Evolutionary conservation across 1,140 invertebrate genomes (phyloP), one percentile per base, ranked within the genome.

Genomic region (Heliconius eleuchia): DNA sequence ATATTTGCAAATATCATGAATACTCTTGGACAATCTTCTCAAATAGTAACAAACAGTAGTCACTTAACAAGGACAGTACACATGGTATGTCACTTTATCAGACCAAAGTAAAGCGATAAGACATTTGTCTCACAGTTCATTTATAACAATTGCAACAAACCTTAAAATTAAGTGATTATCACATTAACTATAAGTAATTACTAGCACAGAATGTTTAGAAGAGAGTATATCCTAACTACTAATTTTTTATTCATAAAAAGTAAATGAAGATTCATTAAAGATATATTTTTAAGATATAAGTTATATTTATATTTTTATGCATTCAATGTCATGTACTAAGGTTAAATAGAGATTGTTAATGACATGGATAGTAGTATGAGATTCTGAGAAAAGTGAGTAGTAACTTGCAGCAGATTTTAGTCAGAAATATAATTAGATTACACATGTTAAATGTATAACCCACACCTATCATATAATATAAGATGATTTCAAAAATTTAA

Each of bases 301-400:
- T 72, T 55, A 50, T 73, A 46, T 50, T 60, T 72, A 78, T 70
- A 72, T 42, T 39, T 72, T 39, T 39, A 72, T 71, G 66, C 77
- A 82, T 73, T 79, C 71, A 81, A 77, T 83, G 79, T 81, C 82
- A 81, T 83, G 77, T 83, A 76, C 66, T 76, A 75, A 74, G 78
- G 46, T 76, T 76, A 71, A 78, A 80, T 76, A 81, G 76, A 81
- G 80, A 78, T 78, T 80, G 76, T 80, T 37, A 77, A 77, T 66
- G 72, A 84, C 78, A 80, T 86, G 83, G 83, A 80, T 77, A 84
- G 34, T 84, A 87, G 79, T 77, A 82, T 85, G 86, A 87, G 86
- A 87, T 87, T 87, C 86, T 79, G 82, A 81, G 79, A 78, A 82
- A 79, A 60, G 52, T 50, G 77, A 81, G 80, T 78, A 81, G 55